A percentile compares a stretch with the other conserved stretches of the same genome.
These are phyloP conservation scores for Timandra comae DNA, from an alignment of 2,888 invertebrate genomes.

Conservation along the genomic window DNA sequence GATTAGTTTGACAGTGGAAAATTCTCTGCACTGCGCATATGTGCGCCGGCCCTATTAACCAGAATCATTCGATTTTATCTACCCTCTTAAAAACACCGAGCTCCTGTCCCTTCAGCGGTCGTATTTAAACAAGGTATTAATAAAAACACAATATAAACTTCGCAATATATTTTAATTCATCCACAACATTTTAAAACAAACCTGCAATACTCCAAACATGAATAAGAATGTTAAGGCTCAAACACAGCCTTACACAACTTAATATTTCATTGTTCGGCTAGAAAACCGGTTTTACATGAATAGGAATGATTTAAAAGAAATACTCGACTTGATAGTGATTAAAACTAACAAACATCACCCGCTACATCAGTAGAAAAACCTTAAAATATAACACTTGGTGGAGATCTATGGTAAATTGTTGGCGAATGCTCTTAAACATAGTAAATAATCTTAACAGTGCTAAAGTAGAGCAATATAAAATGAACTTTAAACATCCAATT, in stretches of 20 bases:
- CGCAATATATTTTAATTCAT: conserved; percentile 16
- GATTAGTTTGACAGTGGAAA: too few relatives aligned
- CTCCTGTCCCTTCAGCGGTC: too few relatives aligned
- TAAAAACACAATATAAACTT: too few relatives aligned
- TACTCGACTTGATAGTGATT: background rate
- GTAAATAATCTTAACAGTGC: too few relatives aligned
- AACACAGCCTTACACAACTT: background rate
- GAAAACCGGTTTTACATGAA: background rate
- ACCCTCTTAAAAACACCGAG: too few relatives aligned
- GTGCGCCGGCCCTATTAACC: too few relatives aligned
- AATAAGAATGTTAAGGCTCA: conserved; percentile 3
- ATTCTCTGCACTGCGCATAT: too few relatives aligned
- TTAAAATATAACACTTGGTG: background rate
- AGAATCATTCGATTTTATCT: too few relatives aligned
- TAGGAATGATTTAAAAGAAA: background rate
- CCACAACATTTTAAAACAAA: conserved; percentile 13
- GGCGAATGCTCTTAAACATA: background rate
- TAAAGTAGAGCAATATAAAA: too few relatives aligned
- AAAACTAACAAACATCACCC: background rate
- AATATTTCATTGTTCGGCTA: background rate
- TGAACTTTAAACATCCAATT: too few relatives aligned
- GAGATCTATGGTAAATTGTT: background rate
- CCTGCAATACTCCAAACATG: conserved; percentile 10
- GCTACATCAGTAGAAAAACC: background rate
- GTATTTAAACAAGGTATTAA: too few relatives aligned